Conservation (phyloP, 2,113 vertebrate species). For the Dendrocopos noguchii region DNA sequence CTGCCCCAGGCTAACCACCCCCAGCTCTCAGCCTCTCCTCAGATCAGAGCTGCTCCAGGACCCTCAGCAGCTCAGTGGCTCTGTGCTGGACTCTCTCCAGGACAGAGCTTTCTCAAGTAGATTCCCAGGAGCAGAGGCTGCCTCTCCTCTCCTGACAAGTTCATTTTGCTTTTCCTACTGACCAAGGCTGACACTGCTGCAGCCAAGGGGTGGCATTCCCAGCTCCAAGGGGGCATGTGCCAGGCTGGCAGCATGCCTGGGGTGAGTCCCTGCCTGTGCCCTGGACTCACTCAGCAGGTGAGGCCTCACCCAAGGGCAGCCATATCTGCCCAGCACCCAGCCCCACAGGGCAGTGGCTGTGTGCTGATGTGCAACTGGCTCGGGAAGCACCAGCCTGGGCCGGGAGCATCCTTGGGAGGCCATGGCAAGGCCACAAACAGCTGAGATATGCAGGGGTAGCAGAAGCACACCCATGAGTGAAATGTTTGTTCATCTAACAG, state of each 20-base stretch:
- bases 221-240: accelerated
- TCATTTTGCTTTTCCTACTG: background rate
- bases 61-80: no score
- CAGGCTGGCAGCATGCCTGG: accelerated
- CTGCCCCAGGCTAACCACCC: no score
- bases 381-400: background rate
- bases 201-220: accelerated
- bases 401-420: background rate
- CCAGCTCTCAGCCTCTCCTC: no score
- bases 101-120: no score
- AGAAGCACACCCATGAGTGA: background rate
- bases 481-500: background rate
- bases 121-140: background rate
- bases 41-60: no score
- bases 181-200: background rate
- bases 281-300: no score
- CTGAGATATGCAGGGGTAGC: background rate
- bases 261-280: background rate
- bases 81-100: no score
- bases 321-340: background rate
- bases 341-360: background rate
- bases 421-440: background rate
- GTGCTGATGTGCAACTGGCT: background rate
- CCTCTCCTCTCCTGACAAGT: background rate
- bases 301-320: accelerated